Evolutionary conservation across 2,888 invertebrate species (phyloP), one percentile per base, ranked within the genome.

Genomic region (Selenia dentaria): DNA sequence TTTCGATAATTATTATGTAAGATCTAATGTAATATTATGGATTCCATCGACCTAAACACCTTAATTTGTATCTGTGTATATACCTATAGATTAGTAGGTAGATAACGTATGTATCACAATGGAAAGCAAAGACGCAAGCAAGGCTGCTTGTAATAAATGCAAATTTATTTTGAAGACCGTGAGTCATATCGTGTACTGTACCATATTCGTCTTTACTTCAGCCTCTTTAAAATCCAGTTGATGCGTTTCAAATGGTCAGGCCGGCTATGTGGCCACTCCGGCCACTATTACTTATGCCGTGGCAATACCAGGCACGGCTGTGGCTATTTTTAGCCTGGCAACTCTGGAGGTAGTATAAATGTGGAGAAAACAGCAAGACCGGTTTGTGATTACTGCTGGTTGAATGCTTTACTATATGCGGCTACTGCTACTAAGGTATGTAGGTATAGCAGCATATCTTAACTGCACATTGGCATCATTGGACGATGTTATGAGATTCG

Each of bases 361-460:
- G 36, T 20, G 28, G 27, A 37, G 37, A 37, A 28, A 37, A 37
- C 27, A 8, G 20, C 37, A 20, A 37, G n/a, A 37, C 37, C 37
- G 37, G 37, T 37, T 37, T 14, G 9, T 26, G 6, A 36, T 36
- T 10, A 27, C 8, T 36, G 27, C 11, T 13, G 3, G n/a, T 12
- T 4, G 5, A 6, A 18, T 1, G 18, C 18, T 18, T 18, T 4
- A n/a, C n/a, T n/a, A n/a, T n/a, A n/a, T n/a, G n/a, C n/a, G n/a
- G n/a, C n/a, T n/a, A n/a, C n/a, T n/a, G n/a, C n/a, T n/a, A n/a
- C n/a, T n/a, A n/a, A n/a, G n/a, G n/a, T n/a, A n/a, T n/a, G n/a
- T n/a, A n/a, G n/a, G n/a, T n/a, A n/a, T n/a, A n/a, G n/a, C n/a
- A n/a, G n/a, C n/a, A n/a, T n/a, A n/a, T n/a, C n/a, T n/a, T n/a